A percentile compares a stretch with the other conserved stretches of the same genome.
Evolutionary conservation across 2,113 vertebrate genomes (phyloP).

Genomic region (Uropsilus gracilis): DNA sequence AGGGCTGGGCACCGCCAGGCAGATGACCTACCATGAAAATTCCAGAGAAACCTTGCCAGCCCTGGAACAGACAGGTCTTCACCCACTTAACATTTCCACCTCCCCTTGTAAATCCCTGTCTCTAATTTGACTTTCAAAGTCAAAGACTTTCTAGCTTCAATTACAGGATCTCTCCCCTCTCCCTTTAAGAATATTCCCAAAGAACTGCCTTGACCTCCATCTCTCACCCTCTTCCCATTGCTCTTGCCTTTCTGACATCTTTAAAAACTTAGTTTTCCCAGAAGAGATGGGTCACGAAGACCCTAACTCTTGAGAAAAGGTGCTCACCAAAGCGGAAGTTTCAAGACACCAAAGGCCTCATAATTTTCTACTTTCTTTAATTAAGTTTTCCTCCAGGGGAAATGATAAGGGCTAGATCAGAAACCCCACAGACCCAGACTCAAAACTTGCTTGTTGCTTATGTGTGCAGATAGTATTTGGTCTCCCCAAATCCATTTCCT

Average conservation of each 20-base stretch:
- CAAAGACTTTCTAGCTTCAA: background rate
- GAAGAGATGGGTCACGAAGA: background rate
- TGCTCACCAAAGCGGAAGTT: background rate
- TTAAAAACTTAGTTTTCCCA: background rate
- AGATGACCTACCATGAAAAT: background rate
- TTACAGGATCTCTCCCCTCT: background rate
- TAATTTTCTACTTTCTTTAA: background rate
- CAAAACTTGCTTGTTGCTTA: background rate
- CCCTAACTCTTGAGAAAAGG: background rate
- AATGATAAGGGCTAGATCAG: background rate
- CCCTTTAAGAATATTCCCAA: background rate
- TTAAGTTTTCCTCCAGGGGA: too few species aligned
- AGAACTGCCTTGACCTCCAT: background rate
- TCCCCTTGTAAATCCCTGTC: background rate
- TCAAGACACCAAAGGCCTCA: background rate
- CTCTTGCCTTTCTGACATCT: background rate
- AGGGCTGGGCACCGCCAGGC: background rate
- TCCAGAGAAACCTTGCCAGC: background rate
- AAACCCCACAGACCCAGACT: background rate
- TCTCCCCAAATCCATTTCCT: background rate
- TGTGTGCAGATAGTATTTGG: background rate
- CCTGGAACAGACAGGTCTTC: background rate
- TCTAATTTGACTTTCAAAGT: background rate
- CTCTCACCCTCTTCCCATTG: background rate
- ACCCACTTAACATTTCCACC: background rate